phyloP scores from a whole-genome alignment of 2,797 vertebrate species.

The Melanotaenia maccullochi region DNA sequence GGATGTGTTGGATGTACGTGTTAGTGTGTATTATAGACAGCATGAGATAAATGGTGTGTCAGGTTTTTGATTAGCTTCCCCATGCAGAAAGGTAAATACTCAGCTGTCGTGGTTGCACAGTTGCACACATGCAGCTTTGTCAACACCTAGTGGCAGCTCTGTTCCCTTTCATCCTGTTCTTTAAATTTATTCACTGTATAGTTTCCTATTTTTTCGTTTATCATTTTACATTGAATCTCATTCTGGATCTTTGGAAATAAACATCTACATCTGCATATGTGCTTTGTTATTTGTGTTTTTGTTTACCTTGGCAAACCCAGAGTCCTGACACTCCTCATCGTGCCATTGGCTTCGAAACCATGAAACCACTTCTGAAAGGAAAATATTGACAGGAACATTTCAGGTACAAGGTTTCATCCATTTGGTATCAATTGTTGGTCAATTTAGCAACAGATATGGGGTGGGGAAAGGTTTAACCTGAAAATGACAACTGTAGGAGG shows the following conservation, averaged over 20 bases:
- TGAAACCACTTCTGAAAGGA: neutral
- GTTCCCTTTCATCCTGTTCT: neutral
- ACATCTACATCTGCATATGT: neutral
- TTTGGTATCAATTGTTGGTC: conserved; percentile 1
- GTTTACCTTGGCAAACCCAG: neutral
- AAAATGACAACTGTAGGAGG: neutral
- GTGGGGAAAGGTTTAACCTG: neutral
- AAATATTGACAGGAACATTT: neutral
- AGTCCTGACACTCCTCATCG: neutral
- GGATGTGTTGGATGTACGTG: neutral
- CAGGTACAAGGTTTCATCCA: neutral
- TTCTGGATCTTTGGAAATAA: neutral
- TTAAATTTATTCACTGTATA: neutral
- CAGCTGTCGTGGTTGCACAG: neutral
- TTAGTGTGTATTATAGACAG: neutral
- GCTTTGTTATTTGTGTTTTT: too few species aligned
- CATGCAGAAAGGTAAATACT: neutral
- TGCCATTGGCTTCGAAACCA: neutral
- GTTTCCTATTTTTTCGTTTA: neutral
- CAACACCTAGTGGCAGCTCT: conserved; percentile 14
- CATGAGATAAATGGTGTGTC: neutral
- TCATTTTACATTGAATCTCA: neutral
- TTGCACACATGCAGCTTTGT: conserved; percentile 1
- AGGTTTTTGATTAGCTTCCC: neutral
- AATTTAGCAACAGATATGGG: neutral